These are phyloP conservation scores for Lasius platythorax DNA, from an alignment of 2,888 invertebrate genomes.

Conservation along the genomic window DNA sequence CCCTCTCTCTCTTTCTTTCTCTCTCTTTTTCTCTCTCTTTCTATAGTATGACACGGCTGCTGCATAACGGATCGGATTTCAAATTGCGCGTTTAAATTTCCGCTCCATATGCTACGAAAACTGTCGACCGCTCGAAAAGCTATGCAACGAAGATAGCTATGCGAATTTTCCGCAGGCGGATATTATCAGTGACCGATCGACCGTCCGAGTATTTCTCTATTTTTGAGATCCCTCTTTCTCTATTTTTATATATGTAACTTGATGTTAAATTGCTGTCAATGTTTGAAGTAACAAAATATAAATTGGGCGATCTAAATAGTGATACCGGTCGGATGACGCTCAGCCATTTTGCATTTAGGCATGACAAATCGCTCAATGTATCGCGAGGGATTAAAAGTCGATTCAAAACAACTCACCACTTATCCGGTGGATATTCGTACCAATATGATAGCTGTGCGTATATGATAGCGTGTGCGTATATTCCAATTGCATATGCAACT, in stretches of 20 bases:
- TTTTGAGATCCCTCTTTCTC: not conserved
- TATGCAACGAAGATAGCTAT: conserved; percentile 33
- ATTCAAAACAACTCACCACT: not conserved
- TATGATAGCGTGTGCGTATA: not conserved
- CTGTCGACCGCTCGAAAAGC: conserved; percentile 42
- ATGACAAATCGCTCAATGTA: conserved; percentile 27
- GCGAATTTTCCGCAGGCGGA: conserved; percentile 30
- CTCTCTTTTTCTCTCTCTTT: not conserved
- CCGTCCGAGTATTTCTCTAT: not conserved
- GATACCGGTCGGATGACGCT: not conserved
- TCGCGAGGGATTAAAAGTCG: conserved; percentile 27
- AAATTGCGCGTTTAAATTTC: conserved; percentile 54
- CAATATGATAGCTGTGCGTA: not conserved
- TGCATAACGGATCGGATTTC: conserved; percentile 43
- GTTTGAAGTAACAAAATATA: conserved; percentile 9
- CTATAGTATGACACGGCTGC: not conserved
- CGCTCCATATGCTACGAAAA: conserved; percentile 42
- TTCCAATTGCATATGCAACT: conserved; percentile 11
- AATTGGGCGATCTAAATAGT: conserved; percentile 26
- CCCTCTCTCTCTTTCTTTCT: not conserved
- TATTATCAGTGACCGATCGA: conserved; percentile 38
- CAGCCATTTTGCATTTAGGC: conserved; percentile 23
- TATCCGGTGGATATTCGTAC: not conserved
- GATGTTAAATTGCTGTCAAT: not conserved
- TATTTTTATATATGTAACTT: conserved; percentile 7